Evolutionary conservation across 2,113 vertebrate species (phyloP).

Genomic region (Phylloscopus trochilus): DNA sequence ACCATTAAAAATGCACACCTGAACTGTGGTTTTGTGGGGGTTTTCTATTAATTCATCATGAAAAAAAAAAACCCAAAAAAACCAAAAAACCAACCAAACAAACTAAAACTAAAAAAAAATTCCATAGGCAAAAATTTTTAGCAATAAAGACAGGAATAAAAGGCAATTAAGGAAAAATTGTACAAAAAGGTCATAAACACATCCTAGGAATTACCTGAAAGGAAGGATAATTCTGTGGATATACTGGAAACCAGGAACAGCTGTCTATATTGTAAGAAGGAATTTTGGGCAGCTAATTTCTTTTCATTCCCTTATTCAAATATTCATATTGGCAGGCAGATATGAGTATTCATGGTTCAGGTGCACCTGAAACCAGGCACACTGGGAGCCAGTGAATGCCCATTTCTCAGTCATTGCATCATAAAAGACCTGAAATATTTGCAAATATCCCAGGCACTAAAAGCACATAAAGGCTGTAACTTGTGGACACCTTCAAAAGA

Average conservation of each 20-base stretch:
- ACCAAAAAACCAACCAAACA: too few relatives aligned
- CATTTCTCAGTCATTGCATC: neutral
- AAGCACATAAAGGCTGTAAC: neutral
- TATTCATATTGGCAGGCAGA: neutral
- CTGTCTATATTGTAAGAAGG: neutral
- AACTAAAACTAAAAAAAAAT: too few relatives aligned
- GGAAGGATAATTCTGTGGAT: neutral
- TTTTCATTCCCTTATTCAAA: neutral
- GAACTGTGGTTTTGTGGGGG: accelerated
- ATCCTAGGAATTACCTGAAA: neutral
- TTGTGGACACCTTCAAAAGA: neutral
- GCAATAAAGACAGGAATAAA: neutral
- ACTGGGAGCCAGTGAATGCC: neutral
- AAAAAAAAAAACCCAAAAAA: neutral
- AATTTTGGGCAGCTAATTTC: neutral
- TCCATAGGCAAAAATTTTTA: neutral
- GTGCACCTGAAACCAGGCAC: neutral
- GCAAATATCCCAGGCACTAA: neutral
- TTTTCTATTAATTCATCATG: neutral
- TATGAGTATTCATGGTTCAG: neutral
- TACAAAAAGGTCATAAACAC: neutral
- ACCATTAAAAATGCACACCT: neutral
- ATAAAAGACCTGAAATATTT: neutral
- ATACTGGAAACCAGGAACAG: neutral
- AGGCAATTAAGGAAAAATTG: neutral